phyloP scores from a whole-genome alignment of 30 jellyfish, hydroid and myxozoan species.

The Aurelia aurita region DNA sequence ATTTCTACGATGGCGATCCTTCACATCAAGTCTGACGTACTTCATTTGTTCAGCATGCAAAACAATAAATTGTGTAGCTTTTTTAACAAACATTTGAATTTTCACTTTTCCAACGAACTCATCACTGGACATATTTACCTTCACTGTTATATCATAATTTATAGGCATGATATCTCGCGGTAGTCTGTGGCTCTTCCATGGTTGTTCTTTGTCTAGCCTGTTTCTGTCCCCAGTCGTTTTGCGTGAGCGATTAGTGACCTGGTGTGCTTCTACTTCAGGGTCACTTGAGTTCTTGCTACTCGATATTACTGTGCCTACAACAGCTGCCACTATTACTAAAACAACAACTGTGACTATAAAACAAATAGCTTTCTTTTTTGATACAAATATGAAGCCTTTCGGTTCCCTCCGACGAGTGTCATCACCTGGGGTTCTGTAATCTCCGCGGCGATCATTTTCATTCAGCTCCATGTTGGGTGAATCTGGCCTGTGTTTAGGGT shows the following conservation, averaged over 20 bases:
- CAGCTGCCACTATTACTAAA: slow-evolving; percentile 45
- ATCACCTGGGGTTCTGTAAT: slow-evolving; percentile 34
- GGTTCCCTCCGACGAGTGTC: slow-evolving; percentile 6
- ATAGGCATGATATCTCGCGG: slow-evolving; percentile 78
- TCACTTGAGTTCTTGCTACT: neutral
- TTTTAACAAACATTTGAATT: slow-evolving; percentile 29
- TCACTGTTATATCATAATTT: slow-evolving; percentile 56
- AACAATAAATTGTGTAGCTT: slow-evolving; percentile 47
- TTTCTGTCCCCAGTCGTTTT: slow-evolving; percentile 29
- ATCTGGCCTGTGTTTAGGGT: no score
- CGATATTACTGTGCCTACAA: slow-evolving; percentile 57
- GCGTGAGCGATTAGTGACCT: slow-evolving; percentile 48
- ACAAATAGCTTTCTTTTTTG: slow-evolving; percentile 30
- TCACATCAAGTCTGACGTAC: slow-evolving; percentile 3
- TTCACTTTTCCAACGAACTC: slow-evolving; percentile 69
- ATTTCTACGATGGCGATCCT: neutral
- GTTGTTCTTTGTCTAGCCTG: slow-evolving; percentile 7
- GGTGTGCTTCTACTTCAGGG: neutral
- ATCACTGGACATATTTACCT: slow-evolving; percentile 63
- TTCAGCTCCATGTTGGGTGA: slow-evolving; percentile 42
- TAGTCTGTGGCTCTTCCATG: slow-evolving; percentile 72
- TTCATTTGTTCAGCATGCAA: slow-evolving; percentile 64
- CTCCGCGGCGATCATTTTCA: slow-evolving; percentile 59
- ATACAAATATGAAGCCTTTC: slow-evolving; percentile 20
- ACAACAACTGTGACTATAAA: slow-evolving; percentile 35